phyloP scores from a whole-genome alignment of 2,888 invertebrate species.

The Acanthacorydalis orientalis region DNA sequence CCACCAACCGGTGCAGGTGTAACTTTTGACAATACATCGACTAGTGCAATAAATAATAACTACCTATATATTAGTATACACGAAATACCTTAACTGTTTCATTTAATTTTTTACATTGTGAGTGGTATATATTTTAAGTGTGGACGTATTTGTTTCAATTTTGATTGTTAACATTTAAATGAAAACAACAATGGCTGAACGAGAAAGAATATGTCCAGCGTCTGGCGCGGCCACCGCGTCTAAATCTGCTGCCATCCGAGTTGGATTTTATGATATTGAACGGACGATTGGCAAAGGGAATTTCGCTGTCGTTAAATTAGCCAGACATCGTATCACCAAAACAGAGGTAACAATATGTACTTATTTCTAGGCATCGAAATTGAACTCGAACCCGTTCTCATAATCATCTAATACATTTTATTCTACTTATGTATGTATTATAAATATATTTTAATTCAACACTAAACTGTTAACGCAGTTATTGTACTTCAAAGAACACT shows the following conservation, averaged over 20 bases:
- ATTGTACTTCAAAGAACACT: too few relatives aligned
- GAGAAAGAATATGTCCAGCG: slow-evolving; percentile 19
- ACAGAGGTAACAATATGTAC: slow-evolving; percentile 66
- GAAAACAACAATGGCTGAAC: slow-evolving; percentile 19
- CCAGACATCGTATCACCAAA: slow-evolving; percentile 94
- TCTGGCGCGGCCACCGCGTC: not conserved
- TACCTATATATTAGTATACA: too few relatives aligned
- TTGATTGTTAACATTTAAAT: not conserved
- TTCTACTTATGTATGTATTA: too few relatives aligned
- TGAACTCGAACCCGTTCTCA: too few relatives aligned
- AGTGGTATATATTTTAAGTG: not conserved
- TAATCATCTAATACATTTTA: too few relatives aligned
- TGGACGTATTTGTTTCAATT: not conserved
- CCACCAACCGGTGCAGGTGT: not conserved
- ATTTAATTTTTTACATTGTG: too few relatives aligned
- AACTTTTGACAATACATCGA: slow-evolving; percentile 1
- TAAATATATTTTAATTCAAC: too few relatives aligned
- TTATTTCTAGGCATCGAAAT: not conserved
- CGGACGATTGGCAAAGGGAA: slow-evolving; percentile 97
- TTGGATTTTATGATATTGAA: slow-evolving; percentile 97
- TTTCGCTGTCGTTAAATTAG: slow-evolving; percentile 97
- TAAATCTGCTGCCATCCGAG: slow-evolving; percentile 45
- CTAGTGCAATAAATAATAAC: not conserved
- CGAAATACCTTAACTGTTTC: too few relatives aligned
- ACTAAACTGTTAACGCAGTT: too few relatives aligned